These are phyloP conservation scores for Orthosia incerta DNA, from an alignment of 2,888 invertebrate genomes.

Conservation along the genomic window DNA sequence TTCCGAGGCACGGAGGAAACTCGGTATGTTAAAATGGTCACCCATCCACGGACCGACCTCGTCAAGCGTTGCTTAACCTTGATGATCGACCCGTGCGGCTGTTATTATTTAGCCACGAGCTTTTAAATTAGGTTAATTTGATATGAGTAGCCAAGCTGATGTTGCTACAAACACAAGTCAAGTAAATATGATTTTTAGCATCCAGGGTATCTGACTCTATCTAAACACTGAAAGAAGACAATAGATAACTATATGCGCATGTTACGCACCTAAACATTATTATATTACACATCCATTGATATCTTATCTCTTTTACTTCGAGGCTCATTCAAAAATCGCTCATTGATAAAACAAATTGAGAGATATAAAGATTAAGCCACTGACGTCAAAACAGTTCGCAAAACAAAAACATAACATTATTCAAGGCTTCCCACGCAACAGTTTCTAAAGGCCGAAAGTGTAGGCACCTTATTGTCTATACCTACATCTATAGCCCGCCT, in stretches of 20 bases:
- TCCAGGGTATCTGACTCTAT: background rate
- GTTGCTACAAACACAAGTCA: too few relatives aligned
- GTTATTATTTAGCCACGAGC: too few relatives aligned
- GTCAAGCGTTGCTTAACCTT: too few relatives aligned
- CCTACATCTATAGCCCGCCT: background rate
- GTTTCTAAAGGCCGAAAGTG: slow-evolving; percentile 18
- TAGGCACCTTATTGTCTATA: background rate
- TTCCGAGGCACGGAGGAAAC: too few relatives aligned
- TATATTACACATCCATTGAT: background rate
- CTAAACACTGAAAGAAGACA: background rate
- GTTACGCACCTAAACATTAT: background rate
- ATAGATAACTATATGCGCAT: too few relatives aligned
- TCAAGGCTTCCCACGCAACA: slow-evolving; percentile 21
- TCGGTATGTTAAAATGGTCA: too few relatives aligned
- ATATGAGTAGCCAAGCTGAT: too few relatives aligned
- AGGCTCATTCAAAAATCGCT: background rate
- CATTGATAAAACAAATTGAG: background rate
- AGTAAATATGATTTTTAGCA: too few relatives aligned
- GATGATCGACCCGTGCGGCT: too few relatives aligned
- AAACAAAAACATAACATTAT: slow-evolving; percentile 15
- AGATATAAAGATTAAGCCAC: background rate
- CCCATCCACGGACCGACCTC: too few relatives aligned
- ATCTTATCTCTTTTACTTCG: background rate
- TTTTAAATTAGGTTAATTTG: background rate
- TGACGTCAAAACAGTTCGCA: slow-evolving; percentile 11